A percentile compares a stretch with the other conserved stretches of the same genome.
These are phyloP conservation scores for Siniperca scherzeri DNA, from an alignment of 2,797 vertebrate genomes.

Conservation along the genomic window DNA sequence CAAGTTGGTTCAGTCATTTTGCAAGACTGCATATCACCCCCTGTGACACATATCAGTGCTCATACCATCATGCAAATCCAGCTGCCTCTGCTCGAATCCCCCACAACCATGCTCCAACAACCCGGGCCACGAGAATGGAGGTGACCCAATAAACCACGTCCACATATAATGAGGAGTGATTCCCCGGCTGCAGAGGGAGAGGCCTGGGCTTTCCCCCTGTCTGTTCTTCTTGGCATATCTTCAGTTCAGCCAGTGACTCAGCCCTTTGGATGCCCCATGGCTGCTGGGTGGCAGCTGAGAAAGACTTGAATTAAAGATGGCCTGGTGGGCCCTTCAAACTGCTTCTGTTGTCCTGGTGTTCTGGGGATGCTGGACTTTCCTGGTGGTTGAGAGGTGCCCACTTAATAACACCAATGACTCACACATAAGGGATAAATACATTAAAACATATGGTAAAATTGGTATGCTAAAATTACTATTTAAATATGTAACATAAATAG, in stretches of 20 bases:
- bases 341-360: slow-evolving; percentile 10
- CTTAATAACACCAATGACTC: background rate
- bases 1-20: slow-evolving; percentile 54
- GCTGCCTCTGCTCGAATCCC: slow-evolving; percentile 28
- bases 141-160: slow-evolving; percentile 66
- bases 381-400: slow-evolving; percentile 1
- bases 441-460: background rate
- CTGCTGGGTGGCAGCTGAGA: slow-evolving; percentile 33
- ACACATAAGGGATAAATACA: background rate
- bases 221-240: slow-evolving; percentile 58
- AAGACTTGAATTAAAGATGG: slow-evolving; percentile 25
- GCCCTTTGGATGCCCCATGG: slow-evolving; percentile 47
- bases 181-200: slow-evolving; percentile 42
- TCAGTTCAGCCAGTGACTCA: slow-evolving; percentile 68
- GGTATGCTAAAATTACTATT: background rate
- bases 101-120: slow-evolving; percentile 47
- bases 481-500: background rate
- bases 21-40: slow-evolving; percentile 38
- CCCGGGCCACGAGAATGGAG: slow-evolving; percentile 49
- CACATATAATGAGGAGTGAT: slow-evolving; percentile 65
- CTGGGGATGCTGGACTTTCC: background rate
- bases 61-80: slow-evolving; percentile 47
- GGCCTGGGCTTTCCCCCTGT: slow-evolving; percentile 65
- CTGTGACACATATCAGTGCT: slow-evolving; percentile 60
- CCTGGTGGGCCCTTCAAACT: slow-evolving; percentile 15